Evolutionary conservation across 2,888 invertebrate species (phyloP).

Genomic region (Branchinecta sandiegonensis): DNA sequence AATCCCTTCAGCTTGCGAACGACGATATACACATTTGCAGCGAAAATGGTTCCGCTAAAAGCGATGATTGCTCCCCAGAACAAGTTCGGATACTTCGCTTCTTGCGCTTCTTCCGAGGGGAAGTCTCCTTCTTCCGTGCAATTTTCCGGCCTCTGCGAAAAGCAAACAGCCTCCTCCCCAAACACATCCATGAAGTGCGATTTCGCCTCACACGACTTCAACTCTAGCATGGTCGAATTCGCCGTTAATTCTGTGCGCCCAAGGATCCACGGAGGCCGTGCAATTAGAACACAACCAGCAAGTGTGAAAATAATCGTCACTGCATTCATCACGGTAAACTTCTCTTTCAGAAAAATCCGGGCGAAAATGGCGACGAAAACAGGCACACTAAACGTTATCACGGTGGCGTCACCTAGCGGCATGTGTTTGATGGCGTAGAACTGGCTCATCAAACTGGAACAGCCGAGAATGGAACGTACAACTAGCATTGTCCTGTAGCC

Average conservation of each 20-base stretch:
- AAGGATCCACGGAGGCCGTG: conserved; percentile 69
- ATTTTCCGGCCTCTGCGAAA: not conserved
- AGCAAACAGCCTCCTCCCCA: not conserved
- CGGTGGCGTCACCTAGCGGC: conserved; percentile 80
- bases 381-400: conserved; percentile 79
- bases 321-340: conserved; percentile 70
- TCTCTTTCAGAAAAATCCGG: conserved; percentile 60
- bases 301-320: conserved; percentile 67
- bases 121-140: not conserved
- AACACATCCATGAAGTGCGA: conserved; percentile 12
- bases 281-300: conserved; percentile 70
- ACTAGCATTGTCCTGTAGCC: conserved; percentile 61
- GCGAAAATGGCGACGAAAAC: conserved; percentile 67
- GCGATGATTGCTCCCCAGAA: conserved; percentile 70
- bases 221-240: not conserved
- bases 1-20: conserved; percentile 59
- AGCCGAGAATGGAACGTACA: conserved; percentile 67
- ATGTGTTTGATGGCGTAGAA: conserved; percentile 82
- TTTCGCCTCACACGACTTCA: not conserved
- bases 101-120: not conserved
- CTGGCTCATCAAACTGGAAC: conserved; percentile 71
- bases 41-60: conserved; percentile 69
- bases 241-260: conserved; percentile 37
- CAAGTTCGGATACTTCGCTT: conserved; percentile 38
- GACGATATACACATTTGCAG: conserved; percentile 73